A percentile compares a stretch with the other conserved stretches of the same genome.
Evolutionary conservation across 2,113 vertebrate species (phyloP).

Genomic region (Syngnathus floridae): DNA sequence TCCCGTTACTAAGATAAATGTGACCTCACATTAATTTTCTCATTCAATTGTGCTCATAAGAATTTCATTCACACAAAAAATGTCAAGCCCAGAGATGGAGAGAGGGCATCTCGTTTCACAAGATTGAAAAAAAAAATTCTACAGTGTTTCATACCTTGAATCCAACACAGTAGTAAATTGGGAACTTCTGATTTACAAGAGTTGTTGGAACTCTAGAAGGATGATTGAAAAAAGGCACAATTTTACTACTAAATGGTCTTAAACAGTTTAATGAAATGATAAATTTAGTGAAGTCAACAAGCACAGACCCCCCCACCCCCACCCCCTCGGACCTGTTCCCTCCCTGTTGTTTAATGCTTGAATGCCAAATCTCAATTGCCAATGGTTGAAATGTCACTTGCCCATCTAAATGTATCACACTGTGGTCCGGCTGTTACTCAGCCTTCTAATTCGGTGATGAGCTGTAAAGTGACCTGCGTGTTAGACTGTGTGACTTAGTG

Average conservation of each 20-base stretch:
- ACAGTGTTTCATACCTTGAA: no score
- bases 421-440: constrained; percentile 41
- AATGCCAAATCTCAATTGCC: neutral
- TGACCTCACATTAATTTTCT: constrained; percentile 2
- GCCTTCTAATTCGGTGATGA: constrained; percentile 69
- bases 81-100: neutral
- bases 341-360: neutral
- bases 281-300: neutral
- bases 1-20: neutral
- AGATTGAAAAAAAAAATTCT: no score
- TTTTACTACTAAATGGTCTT: no score
- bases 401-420: constrained; percentile 23
- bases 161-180: no score
- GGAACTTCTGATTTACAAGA: no score
- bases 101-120: no score
- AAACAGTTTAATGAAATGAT: neutral
- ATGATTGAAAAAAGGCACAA: no score
- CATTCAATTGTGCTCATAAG: neutral
- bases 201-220: no score
- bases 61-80: neutral
- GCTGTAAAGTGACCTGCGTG: constrained; percentile 68
- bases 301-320: neutral
- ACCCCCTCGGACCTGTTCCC: neutral
- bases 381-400: neutral
- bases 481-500: constrained; percentile 24